phyloP scores from a whole-genome alignment of 2,113 vertebrate species.

The Mesitornis unicolor region DNA sequence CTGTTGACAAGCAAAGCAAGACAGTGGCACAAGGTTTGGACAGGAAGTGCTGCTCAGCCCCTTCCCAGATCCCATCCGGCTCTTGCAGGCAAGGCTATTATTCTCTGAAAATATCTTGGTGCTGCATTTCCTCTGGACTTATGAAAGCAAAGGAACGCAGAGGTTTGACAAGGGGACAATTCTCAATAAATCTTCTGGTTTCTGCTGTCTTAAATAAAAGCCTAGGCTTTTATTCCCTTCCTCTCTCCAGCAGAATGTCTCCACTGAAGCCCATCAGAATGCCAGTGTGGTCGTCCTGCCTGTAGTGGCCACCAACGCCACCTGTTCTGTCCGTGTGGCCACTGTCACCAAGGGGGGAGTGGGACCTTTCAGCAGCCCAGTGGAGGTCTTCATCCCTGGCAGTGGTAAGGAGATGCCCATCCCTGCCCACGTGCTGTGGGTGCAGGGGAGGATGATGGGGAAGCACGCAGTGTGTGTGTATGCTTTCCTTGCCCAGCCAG shows the following conservation, averaged over 20 bases:
- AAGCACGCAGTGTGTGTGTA: fast-evolving
- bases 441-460: background rate
- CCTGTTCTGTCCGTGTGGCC: slow-evolving; percentile 83
- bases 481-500: background rate
- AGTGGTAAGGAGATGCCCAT: slow-evolving; percentile 67
- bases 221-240: background rate
- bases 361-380: slow-evolving; percentile 81
- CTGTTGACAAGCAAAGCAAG: background rate
- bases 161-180: background rate
- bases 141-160: background rate
- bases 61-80: background rate
- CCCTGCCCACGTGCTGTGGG: fast-evolving
- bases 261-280: background rate
- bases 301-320: slow-evolving; percentile 77
- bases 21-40: background rate
- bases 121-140: background rate
- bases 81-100: slow-evolving; percentile 2
- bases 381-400: slow-evolving; percentile 77
- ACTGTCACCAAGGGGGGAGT: slow-evolving; percentile 84
- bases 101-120: background rate
- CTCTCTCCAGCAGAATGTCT: slow-evolving; percentile 48
- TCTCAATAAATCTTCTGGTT: background rate
- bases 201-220: background rate
- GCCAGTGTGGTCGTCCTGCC: slow-evolving; percentile 35
- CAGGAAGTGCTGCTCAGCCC: background rate